Conservation (phyloP, 2,888 invertebrate genomes). For the Lasioglossum marginatum region DNA sequence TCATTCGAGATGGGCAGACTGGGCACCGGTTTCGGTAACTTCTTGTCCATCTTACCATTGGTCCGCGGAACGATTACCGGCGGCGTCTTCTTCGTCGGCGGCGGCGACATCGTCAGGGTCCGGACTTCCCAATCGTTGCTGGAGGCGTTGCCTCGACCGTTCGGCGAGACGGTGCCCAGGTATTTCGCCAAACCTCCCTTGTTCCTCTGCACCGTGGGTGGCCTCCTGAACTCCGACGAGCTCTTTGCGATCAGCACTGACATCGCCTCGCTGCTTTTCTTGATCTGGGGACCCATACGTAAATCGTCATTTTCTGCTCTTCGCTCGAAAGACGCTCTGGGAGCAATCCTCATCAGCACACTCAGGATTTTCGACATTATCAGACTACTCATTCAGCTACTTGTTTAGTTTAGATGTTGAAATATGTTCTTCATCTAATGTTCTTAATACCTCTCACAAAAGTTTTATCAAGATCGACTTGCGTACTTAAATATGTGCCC, state of each 20-base stretch:
- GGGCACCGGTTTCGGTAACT: constrained; percentile 86
- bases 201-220: constrained; percentile 81
- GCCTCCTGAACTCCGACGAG: constrained; percentile 81
- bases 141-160: constrained; percentile 57
- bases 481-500: too few species aligned
- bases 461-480: too few species aligned
- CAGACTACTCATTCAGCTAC: too few species aligned
- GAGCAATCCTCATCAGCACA: too few species aligned
- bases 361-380: too few species aligned
- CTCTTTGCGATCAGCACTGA: constrained; percentile 80
- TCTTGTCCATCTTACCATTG: constrained; percentile 86
- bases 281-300: constrained; percentile 49
- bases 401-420: too few species aligned
- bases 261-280: constrained; percentile 77
- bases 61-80: constrained; percentile 85
- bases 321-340: not conserved
- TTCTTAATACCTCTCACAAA: too few species aligned
- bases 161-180: constrained; percentile 73
- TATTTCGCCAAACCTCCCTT: constrained; percentile 82
- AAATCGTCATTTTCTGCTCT: not conserved
- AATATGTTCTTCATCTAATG: too few species aligned
- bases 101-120: constrained; percentile 78
- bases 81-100: constrained; percentile 84
- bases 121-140: constrained; percentile 79
- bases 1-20: constrained; percentile 80